Conservation (phyloP, 2,797 vertebrate genomes). For the Argya squamiceps region DNA sequence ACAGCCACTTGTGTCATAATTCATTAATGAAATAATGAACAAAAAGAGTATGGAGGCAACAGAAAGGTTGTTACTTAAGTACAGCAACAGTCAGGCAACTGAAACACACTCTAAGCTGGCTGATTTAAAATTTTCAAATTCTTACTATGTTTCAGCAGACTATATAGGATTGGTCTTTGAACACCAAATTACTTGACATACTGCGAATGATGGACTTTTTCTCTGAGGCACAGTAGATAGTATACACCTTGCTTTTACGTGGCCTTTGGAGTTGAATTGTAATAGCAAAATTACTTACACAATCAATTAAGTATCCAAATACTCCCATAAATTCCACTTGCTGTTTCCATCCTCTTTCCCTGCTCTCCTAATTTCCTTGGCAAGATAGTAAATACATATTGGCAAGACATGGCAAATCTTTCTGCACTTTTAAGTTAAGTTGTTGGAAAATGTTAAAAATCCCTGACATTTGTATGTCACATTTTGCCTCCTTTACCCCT, state of each 20-base stretch:
- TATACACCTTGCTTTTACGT: background rate
- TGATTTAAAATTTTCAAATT: background rate
- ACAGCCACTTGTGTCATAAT: background rate
- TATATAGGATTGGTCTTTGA: background rate
- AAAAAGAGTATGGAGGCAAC: background rate
- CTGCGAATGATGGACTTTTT: background rate
- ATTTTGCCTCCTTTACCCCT: background rate
- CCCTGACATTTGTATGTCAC: rapidly evolving
- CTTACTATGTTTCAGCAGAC: background rate
- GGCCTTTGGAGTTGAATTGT: background rate
- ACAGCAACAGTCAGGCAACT: background rate
- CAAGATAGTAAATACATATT: background rate
- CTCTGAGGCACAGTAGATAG: background rate
- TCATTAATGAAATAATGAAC: background rate
- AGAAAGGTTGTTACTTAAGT: background rate
- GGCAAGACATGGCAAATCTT: background rate
- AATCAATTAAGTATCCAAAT: background rate
- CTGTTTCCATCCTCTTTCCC: background rate
- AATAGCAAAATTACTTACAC: background rate
- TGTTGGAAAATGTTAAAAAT: background rate
- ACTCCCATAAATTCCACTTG: background rate
- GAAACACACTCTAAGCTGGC: background rate
- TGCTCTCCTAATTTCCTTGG: background rate
- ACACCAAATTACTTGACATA: background rate
- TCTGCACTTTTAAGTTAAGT: background rate